Evolutionary conservation across 1,140 invertebrate species (phyloP).

Genomic region (Ridgeia piscesae): DNA sequence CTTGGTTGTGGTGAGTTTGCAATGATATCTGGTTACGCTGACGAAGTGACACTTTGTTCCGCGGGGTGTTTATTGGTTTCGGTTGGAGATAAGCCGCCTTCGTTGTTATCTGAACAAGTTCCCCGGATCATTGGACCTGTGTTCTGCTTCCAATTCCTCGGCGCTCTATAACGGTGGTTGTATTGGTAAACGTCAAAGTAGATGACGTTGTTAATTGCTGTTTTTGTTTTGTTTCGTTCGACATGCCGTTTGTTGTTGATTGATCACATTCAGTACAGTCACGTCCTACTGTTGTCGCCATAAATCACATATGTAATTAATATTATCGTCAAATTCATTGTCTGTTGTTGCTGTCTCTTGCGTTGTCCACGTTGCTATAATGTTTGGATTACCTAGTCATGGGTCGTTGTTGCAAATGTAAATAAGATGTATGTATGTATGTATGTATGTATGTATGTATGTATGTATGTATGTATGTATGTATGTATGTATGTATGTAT

Average conservation of each 20-base stretch:
- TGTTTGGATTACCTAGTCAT: neutral
- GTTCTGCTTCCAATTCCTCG: neutral
- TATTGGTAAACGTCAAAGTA: neutral
- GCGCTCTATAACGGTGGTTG: neutral
- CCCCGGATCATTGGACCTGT: neutral
- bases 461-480: too few relatives aligned
- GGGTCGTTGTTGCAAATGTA: neutral
- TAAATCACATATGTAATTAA: neutral
- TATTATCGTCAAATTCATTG: neutral
- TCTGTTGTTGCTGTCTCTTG: neutral
- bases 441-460: too few relatives aligned
- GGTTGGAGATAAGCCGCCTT: neutral
- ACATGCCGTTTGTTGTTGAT: neutral
- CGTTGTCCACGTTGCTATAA: neutral
- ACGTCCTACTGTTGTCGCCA: neutral
- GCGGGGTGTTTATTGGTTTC: neutral
- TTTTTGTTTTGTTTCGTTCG: neutral
- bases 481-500: too few relatives aligned
- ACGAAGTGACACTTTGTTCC: neutral
- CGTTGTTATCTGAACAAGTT: neutral
- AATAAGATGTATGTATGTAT: too few relatives aligned
- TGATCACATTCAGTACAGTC: neutral
- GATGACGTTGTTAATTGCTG: neutral
- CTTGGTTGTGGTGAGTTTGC: neutral
- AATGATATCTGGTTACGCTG: neutral